Evolutionary conservation across 2,113 vertebrate genomes (phyloP).

Genomic region (Chaenocephalus aceratus): DNA sequence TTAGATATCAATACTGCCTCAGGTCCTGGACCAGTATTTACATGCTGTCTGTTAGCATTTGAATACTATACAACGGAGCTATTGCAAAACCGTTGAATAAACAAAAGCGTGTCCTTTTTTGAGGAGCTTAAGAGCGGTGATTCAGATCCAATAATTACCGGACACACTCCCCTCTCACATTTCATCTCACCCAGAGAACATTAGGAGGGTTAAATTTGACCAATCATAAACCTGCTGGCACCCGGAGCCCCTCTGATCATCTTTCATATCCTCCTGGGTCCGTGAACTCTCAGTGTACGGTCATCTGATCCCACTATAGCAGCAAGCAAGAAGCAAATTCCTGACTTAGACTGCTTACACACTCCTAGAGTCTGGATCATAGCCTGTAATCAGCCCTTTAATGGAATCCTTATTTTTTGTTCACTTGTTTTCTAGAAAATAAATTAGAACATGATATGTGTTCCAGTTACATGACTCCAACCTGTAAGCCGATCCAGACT

Average conservation of each 20-base stretch:
- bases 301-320: slow-evolving; percentile 72
- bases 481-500: neutral
- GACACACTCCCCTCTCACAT: slow-evolving; percentile 61
- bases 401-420: slow-evolving; percentile 38
- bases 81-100: neutral
- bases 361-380: slow-evolving; percentile 31
- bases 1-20: neutral
- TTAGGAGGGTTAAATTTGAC: slow-evolving; percentile 68
- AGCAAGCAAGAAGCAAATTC: slow-evolving; percentile 47
- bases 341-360: slow-evolving; percentile 47
- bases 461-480: slow-evolving; percentile 30
- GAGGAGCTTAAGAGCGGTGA: slow-evolving; percentile 43
- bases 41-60: slow-evolving; percentile 30
- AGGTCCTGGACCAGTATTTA: slow-evolving; percentile 7
- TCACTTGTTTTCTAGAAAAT: neutral
- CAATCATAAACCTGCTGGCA: slow-evolving; percentile 67
- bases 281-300: slow-evolving; percentile 69
- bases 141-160: slow-evolving; percentile 37
- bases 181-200: slow-evolving; percentile 57
- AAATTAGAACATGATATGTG: slow-evolving; percentile 39
- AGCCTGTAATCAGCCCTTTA: slow-evolving; percentile 33
- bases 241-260: slow-evolving; percentile 68
- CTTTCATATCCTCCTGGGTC: slow-evolving; percentile 71
- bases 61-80: slow-evolving; percentile 14
- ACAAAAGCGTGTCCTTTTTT: slow-evolving; percentile 20